Conservation (phyloP, 1,140 invertebrate genomes). For the Lasaia peninsularis region DNA sequence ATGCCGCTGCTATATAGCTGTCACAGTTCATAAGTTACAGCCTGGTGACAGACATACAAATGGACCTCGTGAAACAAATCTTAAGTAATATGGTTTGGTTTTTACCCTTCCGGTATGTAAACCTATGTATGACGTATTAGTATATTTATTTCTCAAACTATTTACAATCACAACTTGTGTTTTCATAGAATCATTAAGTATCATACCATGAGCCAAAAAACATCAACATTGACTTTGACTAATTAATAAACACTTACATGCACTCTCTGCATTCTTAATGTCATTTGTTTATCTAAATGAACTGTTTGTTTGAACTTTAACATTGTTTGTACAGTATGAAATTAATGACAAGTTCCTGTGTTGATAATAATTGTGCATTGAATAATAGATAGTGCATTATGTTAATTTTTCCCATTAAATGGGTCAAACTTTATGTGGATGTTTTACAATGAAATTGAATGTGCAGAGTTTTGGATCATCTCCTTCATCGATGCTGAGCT, state of each 20-base stretch:
- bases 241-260: not conserved
- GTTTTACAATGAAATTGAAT: slow-evolving; percentile 35
- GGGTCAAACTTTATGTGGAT: slow-evolving; percentile 38
- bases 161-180: no score
- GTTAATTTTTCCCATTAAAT: slow-evolving; percentile 23
- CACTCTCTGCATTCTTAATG: not conserved
- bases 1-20: no score
- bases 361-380: slow-evolving; percentile 14
- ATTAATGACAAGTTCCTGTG: slow-evolving; percentile 4
- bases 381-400: slow-evolving; percentile 11
- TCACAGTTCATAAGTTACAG: no score
- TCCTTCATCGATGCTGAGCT: slow-evolving; percentile 54
- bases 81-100: no score
- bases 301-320: slow-evolving; percentile 6
- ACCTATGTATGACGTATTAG: no score
- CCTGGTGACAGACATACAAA: no score
- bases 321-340: slow-evolving; percentile 2
- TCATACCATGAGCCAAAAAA: no score
- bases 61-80: no score
- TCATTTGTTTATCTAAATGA: slow-evolving; percentile 1
- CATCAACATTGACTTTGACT: not conserved
- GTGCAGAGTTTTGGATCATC: slow-evolving; percentile 58
- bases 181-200: no score
- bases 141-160: no score
- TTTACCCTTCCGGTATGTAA: no score